These are phyloP conservation scores for Edolisoma coerulescens DNA, from an alignment of 2,113 vertebrate species.

Conservation along the genomic window DNA sequence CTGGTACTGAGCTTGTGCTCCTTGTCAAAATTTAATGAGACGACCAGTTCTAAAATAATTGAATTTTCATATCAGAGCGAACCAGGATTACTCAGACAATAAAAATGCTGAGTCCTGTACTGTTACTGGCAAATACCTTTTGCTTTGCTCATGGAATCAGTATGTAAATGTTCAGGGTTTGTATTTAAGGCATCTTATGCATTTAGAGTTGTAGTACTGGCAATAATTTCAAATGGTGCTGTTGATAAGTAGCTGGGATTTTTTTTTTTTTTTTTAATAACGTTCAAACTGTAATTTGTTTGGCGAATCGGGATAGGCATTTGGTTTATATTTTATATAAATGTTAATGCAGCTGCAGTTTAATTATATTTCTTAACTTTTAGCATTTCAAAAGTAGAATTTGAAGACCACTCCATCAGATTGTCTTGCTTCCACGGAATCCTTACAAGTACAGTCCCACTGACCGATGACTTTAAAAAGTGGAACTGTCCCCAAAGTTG, in stretches of 20 bases:
- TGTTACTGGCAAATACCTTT: slow-evolving; percentile 99
- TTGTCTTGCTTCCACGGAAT: slow-evolving; percentile 64
- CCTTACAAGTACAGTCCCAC: slow-evolving; percentile 1
- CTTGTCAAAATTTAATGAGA: slow-evolving; percentile 99
- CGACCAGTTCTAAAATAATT: slow-evolving; percentile 99
- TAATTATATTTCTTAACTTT: slow-evolving; percentile 98
- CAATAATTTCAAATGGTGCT: slow-evolving; percentile 94
- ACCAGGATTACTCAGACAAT: slow-evolving; percentile 99
- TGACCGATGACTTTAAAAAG: slow-evolving; percentile 18
- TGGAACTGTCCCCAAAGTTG: slow-evolving; percentile 51
- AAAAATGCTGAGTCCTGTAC: slow-evolving; percentile 99
- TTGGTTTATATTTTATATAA: slow-evolving; percentile 98
- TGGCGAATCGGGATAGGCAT: slow-evolving; percentile 97
- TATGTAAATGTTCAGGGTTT: slow-evolving; percentile 99
- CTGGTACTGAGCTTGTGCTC: slow-evolving; percentile 88
- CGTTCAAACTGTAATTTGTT: slow-evolving; percentile 99
- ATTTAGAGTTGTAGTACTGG: slow-evolving; percentile 95
- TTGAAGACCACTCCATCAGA: slow-evolving; percentile 70
- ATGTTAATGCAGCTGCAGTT: slow-evolving; percentile 83
- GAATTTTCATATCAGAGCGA: slow-evolving; percentile 99
- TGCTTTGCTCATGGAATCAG: slow-evolving; percentile 99
- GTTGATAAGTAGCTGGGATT: slow-evolving; percentile 90
- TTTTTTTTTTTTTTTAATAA: slow-evolving; percentile 63
- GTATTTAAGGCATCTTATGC: slow-evolving; percentile 99
- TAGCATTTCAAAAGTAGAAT: slow-evolving; percentile 71